These are phyloP conservation scores for Gavia stellata DNA, from an alignment of 2,113 vertebrate genomes.

Conservation along the genomic window DNA sequence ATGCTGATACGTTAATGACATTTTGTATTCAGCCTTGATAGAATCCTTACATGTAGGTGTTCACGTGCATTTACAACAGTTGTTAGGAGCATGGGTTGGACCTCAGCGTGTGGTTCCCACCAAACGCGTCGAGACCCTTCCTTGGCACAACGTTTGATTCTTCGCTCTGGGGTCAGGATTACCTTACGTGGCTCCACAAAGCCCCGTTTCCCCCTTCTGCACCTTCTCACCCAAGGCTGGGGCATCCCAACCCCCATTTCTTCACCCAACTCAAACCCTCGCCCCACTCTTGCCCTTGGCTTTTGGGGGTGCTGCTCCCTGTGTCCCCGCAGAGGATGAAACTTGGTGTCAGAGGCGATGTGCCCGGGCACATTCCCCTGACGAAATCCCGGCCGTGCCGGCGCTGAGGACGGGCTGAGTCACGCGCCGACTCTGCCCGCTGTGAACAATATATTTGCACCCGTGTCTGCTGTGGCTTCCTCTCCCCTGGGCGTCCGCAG, in stretches of 20 bases:
- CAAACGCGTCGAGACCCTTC: fast-evolving
- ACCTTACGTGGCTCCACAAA: fast-evolving
- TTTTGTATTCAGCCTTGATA: not conserved
- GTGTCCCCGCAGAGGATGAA: not conserved
- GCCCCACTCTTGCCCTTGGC: not conserved
- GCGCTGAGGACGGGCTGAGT: not conserved
- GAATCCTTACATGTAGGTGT: not conserved
- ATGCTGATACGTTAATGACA: no score
- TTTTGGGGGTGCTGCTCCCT: not conserved
- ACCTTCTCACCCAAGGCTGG: not conserved
- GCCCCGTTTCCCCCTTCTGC: not conserved
- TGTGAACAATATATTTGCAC: not conserved
- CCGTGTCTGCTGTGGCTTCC: not conserved
- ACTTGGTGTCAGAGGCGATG: not conserved
- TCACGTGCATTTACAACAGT: not conserved
- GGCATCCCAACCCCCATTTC: not conserved
- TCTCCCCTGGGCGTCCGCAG: not conserved
- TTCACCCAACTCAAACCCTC: not conserved
- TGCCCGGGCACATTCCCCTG: not conserved
- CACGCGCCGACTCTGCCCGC: not conserved
- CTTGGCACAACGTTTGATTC: not conserved
- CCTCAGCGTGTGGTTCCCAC: not conserved
- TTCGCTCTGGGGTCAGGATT: not conserved
- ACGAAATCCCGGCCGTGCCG: not conserved
- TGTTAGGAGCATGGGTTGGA: fast-evolving